Conservation (phyloP, 2,888 invertebrate species). For the Drosophila sordidapex region DNA sequence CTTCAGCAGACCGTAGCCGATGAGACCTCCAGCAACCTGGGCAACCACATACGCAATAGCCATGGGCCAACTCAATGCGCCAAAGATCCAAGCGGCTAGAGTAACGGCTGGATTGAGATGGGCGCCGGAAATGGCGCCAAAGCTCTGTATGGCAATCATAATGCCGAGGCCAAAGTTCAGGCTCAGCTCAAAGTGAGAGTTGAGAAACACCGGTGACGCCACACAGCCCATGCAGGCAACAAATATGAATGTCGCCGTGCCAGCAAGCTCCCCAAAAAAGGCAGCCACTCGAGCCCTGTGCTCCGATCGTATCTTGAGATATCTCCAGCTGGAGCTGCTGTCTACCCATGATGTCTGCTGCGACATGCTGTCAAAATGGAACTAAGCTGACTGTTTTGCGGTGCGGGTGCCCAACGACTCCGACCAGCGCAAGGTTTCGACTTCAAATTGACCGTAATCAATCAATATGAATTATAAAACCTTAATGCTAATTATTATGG, state of each 20-base stretch:
- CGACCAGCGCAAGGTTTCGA: conserved; percentile 27
- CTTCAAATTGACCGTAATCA: conserved; percentile 57
- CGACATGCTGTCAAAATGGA: conserved; percentile 57
- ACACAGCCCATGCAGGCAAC: conserved; percentile 90
- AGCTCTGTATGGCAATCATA: conserved; percentile 88
- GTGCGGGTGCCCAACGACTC: background rate
- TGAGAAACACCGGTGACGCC: conserved; percentile 74
- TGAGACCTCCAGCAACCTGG: conserved; percentile 88
- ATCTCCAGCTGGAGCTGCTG: conserved; percentile 38
- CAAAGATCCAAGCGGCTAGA: conserved; percentile 86
- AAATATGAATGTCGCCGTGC: conserved; percentile 88
- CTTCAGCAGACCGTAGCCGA: conserved; percentile 89
- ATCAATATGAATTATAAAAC: conserved; percentile 77
- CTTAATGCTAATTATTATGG: conserved; percentile 76
- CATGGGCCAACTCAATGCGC: conserved; percentile 79
- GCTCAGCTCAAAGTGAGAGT: conserved; percentile 74
- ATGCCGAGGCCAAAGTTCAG: conserved; percentile 88
- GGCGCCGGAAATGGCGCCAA: conserved; percentile 91
- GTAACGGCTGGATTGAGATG: conserved; percentile 92
- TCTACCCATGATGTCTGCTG: conserved; percentile 40
- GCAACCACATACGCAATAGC: conserved; percentile 87
- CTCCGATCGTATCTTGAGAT: conserved; percentile 27
- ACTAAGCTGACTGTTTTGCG: conserved; percentile 32
- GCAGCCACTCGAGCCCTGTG: conserved; percentile 49
- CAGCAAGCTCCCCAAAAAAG: conserved; percentile 88